phyloP scores from a whole-genome alignment of 2,113 vertebrate genomes.

The Sclerurus mexicanus region DNA sequence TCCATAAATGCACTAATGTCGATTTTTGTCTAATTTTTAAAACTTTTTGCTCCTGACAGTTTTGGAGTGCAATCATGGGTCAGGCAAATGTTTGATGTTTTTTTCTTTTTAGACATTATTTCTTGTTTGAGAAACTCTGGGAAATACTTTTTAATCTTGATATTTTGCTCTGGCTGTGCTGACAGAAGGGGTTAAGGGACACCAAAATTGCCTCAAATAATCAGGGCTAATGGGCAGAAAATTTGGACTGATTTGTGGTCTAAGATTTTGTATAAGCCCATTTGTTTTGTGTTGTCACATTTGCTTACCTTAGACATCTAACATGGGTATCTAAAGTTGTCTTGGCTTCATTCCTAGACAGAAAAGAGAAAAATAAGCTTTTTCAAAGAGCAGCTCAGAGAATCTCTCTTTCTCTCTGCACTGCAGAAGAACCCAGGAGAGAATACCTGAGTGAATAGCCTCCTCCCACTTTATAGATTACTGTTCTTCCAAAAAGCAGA shows the following conservation, averaged over 20 bases:
- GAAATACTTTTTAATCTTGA: neutral
- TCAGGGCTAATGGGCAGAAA: neutral
- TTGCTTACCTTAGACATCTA: neutral
- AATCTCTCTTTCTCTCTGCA: neutral
- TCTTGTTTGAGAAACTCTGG: neutral
- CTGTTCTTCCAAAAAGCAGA: neutral
- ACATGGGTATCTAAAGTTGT: neutral
- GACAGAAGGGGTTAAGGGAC: neutral
- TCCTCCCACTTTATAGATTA: neutral
- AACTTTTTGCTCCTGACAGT: neutral
- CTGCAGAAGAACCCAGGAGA: too few relatives aligned
- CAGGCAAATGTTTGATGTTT: neutral
- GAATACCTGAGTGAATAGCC: neutral
- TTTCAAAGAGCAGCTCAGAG: neutral
- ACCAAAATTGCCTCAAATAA: neutral
- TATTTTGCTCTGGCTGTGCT: neutral
- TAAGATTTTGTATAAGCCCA: neutral
- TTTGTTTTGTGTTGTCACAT: neutral
- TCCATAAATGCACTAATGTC: neutral
- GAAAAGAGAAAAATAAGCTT: neutral
- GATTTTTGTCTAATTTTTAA: neutral
- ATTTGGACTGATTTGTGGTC: neutral
- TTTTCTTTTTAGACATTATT: neutral
- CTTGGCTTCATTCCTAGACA: neutral
- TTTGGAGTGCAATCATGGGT: neutral